A percentile compares a stretch with the other conserved stretches of the same genome.
These are phyloP conservation scores for Plecotus auritus DNA, from an alignment of 2,113 vertebrate species.

Conservation along the genomic window DNA sequence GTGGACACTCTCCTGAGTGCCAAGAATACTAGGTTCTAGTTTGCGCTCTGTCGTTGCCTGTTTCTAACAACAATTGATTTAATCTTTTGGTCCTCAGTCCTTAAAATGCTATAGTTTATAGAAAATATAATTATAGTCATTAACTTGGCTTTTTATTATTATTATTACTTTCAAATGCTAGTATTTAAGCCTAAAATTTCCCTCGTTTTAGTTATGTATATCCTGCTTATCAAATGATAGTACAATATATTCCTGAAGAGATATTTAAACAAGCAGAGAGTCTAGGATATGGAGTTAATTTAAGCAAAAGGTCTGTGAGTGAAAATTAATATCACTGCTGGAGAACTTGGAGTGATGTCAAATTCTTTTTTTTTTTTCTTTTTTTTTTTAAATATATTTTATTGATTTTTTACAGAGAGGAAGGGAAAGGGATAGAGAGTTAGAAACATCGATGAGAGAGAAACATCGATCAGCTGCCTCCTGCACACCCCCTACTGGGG, in stretches of 20 bases:
- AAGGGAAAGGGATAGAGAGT: too few relatives aligned
- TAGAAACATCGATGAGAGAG: too few relatives aligned
- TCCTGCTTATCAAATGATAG: neutral
- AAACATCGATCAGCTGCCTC: too few relatives aligned
- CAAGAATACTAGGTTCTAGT: neutral
- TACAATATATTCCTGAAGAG: neutral
- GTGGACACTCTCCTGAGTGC: neutral
- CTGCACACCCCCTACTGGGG: too few relatives aligned
- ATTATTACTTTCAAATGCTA: neutral
- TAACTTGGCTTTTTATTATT: neutral
- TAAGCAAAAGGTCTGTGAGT: neutral
- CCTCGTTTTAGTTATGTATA: neutral
- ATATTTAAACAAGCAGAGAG: neutral
- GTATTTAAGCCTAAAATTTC: conserved; percentile 11
- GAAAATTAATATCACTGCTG: neutral
- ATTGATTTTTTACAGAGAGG: too few relatives aligned
- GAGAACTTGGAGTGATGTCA: neutral
- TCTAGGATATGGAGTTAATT: neutral
- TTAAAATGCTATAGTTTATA: neutral
- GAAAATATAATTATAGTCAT: neutral
- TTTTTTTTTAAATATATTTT: too few relatives aligned
- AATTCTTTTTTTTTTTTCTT: conserved; percentile 24
- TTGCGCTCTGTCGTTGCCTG: neutral
- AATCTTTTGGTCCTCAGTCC: neutral
- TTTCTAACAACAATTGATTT: neutral